Evolutionary conservation across 2,797 vertebrate species (phyloP).

Genomic region (Melanotaenia pygmaea): DNA sequence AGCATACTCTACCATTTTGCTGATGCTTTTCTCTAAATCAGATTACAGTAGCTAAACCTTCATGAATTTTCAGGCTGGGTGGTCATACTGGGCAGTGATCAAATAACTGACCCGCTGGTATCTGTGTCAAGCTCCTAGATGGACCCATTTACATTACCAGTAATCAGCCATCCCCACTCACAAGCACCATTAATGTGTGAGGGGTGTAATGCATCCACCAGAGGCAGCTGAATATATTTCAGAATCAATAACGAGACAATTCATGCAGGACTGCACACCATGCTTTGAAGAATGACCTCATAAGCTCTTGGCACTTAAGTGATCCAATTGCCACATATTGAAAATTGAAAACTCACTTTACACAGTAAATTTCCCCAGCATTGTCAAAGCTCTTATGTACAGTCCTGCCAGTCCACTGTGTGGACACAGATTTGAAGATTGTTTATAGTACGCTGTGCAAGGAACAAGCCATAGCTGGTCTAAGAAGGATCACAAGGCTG

Average conservation of each 20-base stretch:
- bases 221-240: constrained; percentile 71
- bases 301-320: constrained; percentile 68
- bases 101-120: constrained; percentile 34
- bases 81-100: constrained; percentile 26
- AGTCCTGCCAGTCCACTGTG: constrained; percentile 37
- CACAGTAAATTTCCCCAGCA: constrained; percentile 67
- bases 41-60: background rate
- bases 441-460: constrained; percentile 52
- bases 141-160: constrained; percentile 56
- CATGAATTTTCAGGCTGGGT: constrained; percentile 32
- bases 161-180: constrained; percentile 63
- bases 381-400: constrained; percentile 50
- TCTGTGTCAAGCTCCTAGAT: constrained; percentile 53
- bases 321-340: constrained; percentile 71
- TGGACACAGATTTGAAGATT: constrained; percentile 44
- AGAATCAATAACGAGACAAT: constrained; percentile 76
- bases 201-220: constrained; percentile 68
- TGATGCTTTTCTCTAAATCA: constrained; percentile 31
- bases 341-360: constrained; percentile 78
- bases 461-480: constrained; percentile 53
- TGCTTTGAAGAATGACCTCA: constrained; percentile 75
- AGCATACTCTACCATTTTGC: constrained; percentile 23
- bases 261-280: constrained; percentile 61
- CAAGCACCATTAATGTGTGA: constrained; percentile 61
- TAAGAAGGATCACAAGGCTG: constrained; percentile 60